Evolutionary conservation across 1,140 invertebrate species (phyloP).

Genomic region (Heliconius hermathena): DNA sequence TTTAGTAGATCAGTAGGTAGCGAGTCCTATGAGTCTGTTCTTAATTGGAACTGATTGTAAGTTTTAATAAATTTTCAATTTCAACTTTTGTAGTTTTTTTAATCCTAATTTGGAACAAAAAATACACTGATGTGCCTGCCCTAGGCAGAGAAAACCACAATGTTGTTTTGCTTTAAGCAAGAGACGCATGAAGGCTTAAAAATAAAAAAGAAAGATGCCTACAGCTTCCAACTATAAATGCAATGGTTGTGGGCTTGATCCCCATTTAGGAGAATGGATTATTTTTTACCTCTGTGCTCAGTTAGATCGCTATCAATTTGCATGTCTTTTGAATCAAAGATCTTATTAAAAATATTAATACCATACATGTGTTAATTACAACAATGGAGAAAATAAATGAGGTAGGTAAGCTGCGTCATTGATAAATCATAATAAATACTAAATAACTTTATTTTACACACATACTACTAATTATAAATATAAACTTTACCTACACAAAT

Average conservation of each 20-base stretch:
- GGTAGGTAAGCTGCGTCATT: neutral
- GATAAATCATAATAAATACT: slow-evolving; percentile 27
- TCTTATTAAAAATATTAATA: too few species aligned
- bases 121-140: too few species aligned
- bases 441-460: slow-evolving; percentile 47
- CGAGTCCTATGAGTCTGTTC: slow-evolving; percentile 66
- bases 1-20: slow-evolving; percentile 58
- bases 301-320: too few species aligned
- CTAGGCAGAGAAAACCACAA: neutral
- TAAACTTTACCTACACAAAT: slow-evolving; percentile 88
- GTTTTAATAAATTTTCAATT: slow-evolving; percentile 79
- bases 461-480: slow-evolving; percentile 39
- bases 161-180: too few species aligned
- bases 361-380: too few species aligned
- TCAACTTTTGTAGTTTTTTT: slow-evolving; percentile 36
- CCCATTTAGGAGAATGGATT: too few species aligned
- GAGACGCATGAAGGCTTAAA: too few species aligned
- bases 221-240: too few species aligned
- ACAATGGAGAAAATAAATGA: neutral
- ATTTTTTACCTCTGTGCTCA: too few species aligned
- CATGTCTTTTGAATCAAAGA: too few species aligned
- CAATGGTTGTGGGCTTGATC: too few species aligned
- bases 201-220: too few species aligned
- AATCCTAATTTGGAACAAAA: neutral
- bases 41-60: slow-evolving; percentile 69